Evolutionary conservation across 2,888 invertebrate genomes (phyloP).

Genomic region (Enoplolaimus lenunculus): DNA sequence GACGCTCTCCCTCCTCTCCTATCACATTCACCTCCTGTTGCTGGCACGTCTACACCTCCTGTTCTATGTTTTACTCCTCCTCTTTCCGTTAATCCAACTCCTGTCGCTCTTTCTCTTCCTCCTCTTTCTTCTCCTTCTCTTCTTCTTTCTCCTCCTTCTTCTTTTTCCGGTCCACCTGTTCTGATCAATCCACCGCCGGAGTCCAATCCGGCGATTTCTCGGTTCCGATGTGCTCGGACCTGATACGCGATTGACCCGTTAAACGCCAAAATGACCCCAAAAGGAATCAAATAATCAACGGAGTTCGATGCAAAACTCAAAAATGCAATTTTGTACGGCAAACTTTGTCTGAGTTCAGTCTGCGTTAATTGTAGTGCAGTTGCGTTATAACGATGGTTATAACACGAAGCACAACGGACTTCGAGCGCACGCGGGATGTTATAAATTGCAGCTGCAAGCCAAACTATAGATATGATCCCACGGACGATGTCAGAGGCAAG

Average conservation of each 20-base stretch:
- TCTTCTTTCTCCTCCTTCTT: too few species aligned
- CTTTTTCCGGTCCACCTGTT: too few species aligned
- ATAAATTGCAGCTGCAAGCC: neutral
- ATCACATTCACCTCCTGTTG: too few species aligned
- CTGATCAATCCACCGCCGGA: too few species aligned
- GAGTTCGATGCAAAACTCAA: neutral
- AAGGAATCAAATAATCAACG: neutral
- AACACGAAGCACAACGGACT: constrained; percentile 1
- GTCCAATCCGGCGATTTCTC: too few species aligned
- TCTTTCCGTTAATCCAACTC: too few species aligned
- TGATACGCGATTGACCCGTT: neutral
- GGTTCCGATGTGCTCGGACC: too few species aligned
- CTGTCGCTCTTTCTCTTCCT: too few species aligned
- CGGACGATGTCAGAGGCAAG: neutral
- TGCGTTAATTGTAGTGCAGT: neutral
- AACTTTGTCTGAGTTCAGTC: neutral
- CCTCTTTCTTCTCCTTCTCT: too few species aligned
- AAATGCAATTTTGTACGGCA: neutral
- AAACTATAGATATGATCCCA: neutral
- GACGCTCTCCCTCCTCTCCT: too few species aligned
- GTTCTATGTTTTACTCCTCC: too few species aligned
- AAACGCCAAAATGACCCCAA: neutral
- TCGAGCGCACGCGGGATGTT: constrained; percentile 5
- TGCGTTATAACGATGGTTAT: neutral
- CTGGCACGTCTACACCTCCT: too few species aligned